Evolutionary conservation across 2,888 invertebrate species (phyloP).

Genomic region (Nephrotoma guestfalica): DNA sequence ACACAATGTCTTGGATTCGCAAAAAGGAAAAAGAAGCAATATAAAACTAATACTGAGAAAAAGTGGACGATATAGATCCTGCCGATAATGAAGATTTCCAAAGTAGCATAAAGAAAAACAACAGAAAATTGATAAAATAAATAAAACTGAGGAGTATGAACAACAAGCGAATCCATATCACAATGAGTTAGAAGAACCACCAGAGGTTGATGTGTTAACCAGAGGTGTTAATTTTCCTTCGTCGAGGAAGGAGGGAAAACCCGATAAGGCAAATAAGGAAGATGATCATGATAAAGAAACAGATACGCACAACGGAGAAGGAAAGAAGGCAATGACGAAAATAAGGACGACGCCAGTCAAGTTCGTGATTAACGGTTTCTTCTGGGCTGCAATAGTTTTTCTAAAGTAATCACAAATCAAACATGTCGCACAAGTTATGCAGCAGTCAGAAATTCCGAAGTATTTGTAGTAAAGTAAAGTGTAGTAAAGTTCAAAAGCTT

Average conservation of each 20-base stretch:
- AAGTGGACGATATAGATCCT: constrained; percentile 32
- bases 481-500: too few species aligned
- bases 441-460: too few species aligned
- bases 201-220: constrained; percentile 65
- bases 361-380: too few species aligned
- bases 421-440: too few species aligned
- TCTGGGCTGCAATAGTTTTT: too few species aligned
- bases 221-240: constrained; percentile 28
- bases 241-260: constrained; percentile 26
- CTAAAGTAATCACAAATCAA: too few species aligned
- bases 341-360: constrained; percentile 29
- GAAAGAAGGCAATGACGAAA: constrained; percentile 40
- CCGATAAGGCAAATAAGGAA: constrained; percentile 39
- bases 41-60: constrained; percentile 40
- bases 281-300: constrained; percentile 30
- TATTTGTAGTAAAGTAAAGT: too few species aligned
- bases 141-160: constrained; percentile 65
- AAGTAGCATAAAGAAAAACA: constrained; percentile 33
- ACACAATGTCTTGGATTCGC: constrained; percentile 29
- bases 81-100: constrained; percentile 17
- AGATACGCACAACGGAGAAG: constrained; percentile 29
- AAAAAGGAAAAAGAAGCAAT: constrained; percentile 36
- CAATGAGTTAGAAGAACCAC: constrained; percentile 58
- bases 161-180: constrained; percentile 70
- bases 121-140: constrained; percentile 67